Conservation (phyloP, 1,140 invertebrate genomes). For the Dolichoris vasculosae region DNA sequence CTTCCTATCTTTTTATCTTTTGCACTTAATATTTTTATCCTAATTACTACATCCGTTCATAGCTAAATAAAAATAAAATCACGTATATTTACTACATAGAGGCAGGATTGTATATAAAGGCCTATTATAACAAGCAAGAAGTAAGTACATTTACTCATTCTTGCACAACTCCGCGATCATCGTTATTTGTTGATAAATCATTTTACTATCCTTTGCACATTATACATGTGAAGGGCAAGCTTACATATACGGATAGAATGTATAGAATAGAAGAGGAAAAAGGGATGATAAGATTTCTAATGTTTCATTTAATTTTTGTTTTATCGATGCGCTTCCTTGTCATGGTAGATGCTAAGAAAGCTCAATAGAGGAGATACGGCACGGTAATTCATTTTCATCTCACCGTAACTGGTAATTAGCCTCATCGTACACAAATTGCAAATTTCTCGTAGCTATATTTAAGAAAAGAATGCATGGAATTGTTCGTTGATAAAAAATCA, state of each 20-base stretch:
- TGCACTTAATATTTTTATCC: no score
- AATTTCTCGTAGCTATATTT: background rate
- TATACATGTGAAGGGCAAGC: background rate
- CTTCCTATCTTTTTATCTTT: no score
- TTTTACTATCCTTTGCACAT: conserved; percentile 4
- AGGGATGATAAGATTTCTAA: background rate
- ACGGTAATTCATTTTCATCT: conserved; percentile 26
- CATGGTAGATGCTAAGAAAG: background rate
- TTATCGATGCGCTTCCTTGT: background rate
- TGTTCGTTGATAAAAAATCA: conserved; percentile 39
- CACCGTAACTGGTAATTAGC: conserved; percentile 30
- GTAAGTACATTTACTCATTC: background rate
- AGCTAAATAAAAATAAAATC: no score
- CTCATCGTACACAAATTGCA: background rate
- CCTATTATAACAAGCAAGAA: background rate
- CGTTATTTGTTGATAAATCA: conserved; percentile 42
- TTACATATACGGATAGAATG: no score
- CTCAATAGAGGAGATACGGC: background rate
- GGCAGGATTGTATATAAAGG: background rate
- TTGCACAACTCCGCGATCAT: background rate
- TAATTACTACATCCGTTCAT: no score
- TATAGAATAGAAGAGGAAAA: background rate
- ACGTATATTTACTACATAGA: background rate
- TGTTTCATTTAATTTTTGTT: background rate
- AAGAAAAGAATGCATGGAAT: background rate